Base-by-base conservation (phyloP, 2,888 invertebrate species). In the Thera obeliscata region DNA sequence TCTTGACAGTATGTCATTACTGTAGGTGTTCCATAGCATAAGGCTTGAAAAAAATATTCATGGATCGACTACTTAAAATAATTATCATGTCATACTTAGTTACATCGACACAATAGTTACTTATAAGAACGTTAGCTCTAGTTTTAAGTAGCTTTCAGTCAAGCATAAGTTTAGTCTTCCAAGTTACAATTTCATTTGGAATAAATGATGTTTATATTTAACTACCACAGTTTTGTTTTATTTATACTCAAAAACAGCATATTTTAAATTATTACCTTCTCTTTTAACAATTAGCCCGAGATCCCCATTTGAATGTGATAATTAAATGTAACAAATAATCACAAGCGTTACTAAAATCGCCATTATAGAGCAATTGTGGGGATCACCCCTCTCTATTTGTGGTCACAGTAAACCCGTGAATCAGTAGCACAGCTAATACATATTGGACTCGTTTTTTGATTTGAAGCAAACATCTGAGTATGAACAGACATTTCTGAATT, bases 271-370 rank as follows among this genome's bases (percentile, higher is more conserved):
- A 65, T 64, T 48, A 70, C 52, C 33, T 60, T 46, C 54, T 50
- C 56, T 63, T 71, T 61, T 70, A 74, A 63, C 63, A 68, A 70
- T 71, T 64, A 70, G 50, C 59, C 67, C 50, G 43, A 62, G 52
- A 63, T 60, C 67, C 69, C 67, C 61, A 65, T 64, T 58, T 64
- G 65, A 70, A 69, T 65, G 73, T 68, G 70, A 71, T 76, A 77
- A 79, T 79, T 73, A 78, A 77, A 79, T 77, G 77, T 80, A 83
- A 84, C 84, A 85, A 81, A 84, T 78, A 81, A 80, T 74, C 74
- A 83, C 85, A 86, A 87, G 87, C 87, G 83, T 84, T 75, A 81
- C 86, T 85, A 88, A 90, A 87, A 82, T 84, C 74, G 81, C 85
- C 82, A 89, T 90, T 89, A 87, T 81, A 81, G 81, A 79, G 84